Percentiles rank a stretch among this genome's conserved stretches.
These are phyloP conservation scores for Dolichotis patagonum DNA, from an alignment of 2,113 vertebrate species.

Conservation along the genomic window DNA sequence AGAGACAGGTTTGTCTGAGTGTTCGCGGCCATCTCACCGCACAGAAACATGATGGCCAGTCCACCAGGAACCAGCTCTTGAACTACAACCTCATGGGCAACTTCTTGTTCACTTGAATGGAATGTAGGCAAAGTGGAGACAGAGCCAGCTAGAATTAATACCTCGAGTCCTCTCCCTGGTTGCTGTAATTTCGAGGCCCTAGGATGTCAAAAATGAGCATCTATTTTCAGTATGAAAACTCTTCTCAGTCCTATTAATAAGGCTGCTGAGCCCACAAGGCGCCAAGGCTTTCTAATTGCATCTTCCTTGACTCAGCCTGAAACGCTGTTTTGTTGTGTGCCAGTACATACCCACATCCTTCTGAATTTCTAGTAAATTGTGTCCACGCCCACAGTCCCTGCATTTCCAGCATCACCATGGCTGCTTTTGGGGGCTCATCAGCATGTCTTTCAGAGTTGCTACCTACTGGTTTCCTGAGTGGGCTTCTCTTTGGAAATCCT, in stretches of 20 bases:
- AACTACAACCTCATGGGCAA: neutral
- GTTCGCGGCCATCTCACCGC: neutral
- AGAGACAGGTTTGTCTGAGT: neutral
- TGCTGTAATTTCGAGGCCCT: conserved; percentile 35
- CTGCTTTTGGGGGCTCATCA: neutral
- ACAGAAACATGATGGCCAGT: neutral
- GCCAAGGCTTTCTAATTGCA: neutral
- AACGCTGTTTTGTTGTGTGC: neutral
- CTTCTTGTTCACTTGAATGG: neutral
- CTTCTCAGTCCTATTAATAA: neutral
- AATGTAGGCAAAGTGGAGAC: neutral
- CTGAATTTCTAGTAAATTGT: neutral
- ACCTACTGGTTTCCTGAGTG: neutral
- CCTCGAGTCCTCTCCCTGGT: neutral
- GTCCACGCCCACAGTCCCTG: too few relatives aligned
- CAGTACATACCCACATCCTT: neutral
- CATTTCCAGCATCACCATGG: neutral
- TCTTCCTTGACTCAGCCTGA: neutral
- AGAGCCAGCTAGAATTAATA: neutral
- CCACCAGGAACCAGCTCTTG: neutral
- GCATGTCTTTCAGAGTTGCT: neutral
- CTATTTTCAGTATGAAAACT: neutral
- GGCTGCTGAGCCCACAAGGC: neutral
- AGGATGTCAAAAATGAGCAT: neutral
- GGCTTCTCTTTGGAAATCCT: conserved; percentile 8